These are phyloP conservation scores for Actinopyga echinites DNA, from an alignment of 53 echinoderm and acorn worm genomes.

Conservation along the genomic window DNA sequence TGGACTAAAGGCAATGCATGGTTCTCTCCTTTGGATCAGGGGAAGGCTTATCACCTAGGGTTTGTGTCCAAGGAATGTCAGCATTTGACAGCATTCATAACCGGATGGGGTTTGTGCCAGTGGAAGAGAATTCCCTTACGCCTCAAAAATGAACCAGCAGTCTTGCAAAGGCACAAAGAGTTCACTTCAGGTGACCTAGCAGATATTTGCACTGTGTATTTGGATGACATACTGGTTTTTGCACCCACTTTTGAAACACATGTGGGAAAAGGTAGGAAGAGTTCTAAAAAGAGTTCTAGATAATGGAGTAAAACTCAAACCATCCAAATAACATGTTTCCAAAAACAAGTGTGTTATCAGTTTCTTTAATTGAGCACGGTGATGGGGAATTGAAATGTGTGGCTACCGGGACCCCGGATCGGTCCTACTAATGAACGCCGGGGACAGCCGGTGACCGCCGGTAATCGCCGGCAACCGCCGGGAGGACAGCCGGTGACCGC, in stretches of 20 bases:
- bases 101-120: not conserved
- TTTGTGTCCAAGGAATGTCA: not conserved
- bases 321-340: conserved; percentile 45
- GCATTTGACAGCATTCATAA: not conserved
- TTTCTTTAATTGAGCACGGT: no score
- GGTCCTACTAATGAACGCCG: no score
- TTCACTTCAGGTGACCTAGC: not conserved
- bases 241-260: no score
- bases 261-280: no score
- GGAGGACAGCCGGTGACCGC: no score
- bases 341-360: conserved; percentile 44
- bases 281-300: not conserved
- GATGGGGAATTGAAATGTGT: no score
- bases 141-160: not conserved
- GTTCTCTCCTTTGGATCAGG: not conserved
- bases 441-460: no score
- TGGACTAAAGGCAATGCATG: not conserved
- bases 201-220: no score
- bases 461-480: no score
- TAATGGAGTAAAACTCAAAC: conserved; percentile 34
- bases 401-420: no score
- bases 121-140: not conserved
- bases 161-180: not conserved
- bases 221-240: no score
- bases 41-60: not conserved